Percentiles rank a stretch among this genome's conserved stretches.
These are phyloP conservation scores for Gadopsis marmoratus DNA, from an alignment of 2,797 vertebrate genomes.

Conservation along the genomic window DNA sequence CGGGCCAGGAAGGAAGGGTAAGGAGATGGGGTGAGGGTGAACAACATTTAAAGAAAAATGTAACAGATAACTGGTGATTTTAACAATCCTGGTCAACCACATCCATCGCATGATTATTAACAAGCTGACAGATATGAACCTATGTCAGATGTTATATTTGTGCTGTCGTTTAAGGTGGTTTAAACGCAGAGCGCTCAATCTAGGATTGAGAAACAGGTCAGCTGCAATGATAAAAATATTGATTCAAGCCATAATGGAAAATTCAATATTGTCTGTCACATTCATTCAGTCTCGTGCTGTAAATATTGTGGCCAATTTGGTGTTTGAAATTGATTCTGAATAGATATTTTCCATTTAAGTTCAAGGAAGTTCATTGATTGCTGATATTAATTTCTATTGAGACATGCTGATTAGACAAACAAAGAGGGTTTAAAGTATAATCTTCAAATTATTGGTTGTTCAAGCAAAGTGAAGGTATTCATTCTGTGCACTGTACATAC, in stretches of 20 bases:
- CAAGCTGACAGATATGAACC: background rate
- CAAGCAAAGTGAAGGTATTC: background rate
- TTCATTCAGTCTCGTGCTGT: constrained; percentile 9
- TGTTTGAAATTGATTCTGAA: background rate
- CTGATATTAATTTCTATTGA: background rate
- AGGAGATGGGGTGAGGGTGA: constrained; percentile 66
- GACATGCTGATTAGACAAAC: background rate
- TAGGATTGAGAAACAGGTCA: constrained; percentile 34
- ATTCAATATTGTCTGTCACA: constrained; percentile 21
- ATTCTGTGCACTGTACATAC: background rate
- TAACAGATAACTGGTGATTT: background rate
- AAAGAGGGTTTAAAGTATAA: background rate
- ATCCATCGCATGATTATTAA: background rate
- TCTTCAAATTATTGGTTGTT: background rate
- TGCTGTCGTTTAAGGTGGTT: background rate
- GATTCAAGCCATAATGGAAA: constrained; percentile 49
- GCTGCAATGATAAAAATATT: constrained; percentile 40
- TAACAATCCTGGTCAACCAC: background rate
- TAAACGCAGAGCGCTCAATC: background rate
- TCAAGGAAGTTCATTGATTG: background rate
- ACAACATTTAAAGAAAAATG: too few relatives aligned
- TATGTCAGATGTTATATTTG: background rate
- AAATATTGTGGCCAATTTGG: background rate
- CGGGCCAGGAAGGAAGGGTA: constrained; percentile 95
- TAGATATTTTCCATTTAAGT: background rate